Evolutionary conservation across 2,113 vertebrate genomes (phyloP), one percentile per base, ranked within the genome.

Genomic region (Thamnophis sirtalis): DNA sequence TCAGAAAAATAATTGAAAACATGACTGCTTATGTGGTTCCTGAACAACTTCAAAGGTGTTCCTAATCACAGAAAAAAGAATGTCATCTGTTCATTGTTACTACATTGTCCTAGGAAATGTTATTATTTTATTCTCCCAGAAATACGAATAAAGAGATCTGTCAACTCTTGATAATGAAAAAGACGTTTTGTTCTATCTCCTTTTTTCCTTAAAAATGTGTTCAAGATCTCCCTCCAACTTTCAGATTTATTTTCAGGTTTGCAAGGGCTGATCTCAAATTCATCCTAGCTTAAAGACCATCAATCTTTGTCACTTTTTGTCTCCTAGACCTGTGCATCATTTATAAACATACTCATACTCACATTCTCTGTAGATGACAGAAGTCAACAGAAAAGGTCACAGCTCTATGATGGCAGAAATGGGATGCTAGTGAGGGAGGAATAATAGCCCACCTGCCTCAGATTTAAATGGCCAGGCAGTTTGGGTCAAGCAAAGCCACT

Each of bases 41-140:
- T 96, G 92, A 95, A 94, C 94, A 97, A 97, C 97, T 97, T 98
- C 96, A 98, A 97, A 97, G 96, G 96, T 97, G 91, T 90, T 88
- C 91, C 92, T 96, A 96, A 96, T 97, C 96, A 95, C 95, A 95
- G 96, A 95, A 95, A 94, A 94, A 88, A 92, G 95, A 96, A 97
- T 93, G 94, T 96, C 97, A 97, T 97, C 97, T 98, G 98, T 97
- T 97, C 97, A 95, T 95, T 97, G 96, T 98, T 98, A 98, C 93
- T 93, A 92, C 95, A 94, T 51, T 96, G 96, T 96, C 95, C 96
- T 96, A 95, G 97, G 96, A 43, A 43, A 3, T 97, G 97, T 97
- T 96, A 88, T 92, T 97, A 94, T 92, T 97, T 88, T 96, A 97
- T 95, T 94, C 90, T 96, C 95, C 93, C 94, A 94, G 92, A 95